Evolutionary conservation across 2,888 invertebrate genomes (phyloP), one percentile per base, ranked within the genome.

Genomic region (Exocentrus adspersus): DNA sequence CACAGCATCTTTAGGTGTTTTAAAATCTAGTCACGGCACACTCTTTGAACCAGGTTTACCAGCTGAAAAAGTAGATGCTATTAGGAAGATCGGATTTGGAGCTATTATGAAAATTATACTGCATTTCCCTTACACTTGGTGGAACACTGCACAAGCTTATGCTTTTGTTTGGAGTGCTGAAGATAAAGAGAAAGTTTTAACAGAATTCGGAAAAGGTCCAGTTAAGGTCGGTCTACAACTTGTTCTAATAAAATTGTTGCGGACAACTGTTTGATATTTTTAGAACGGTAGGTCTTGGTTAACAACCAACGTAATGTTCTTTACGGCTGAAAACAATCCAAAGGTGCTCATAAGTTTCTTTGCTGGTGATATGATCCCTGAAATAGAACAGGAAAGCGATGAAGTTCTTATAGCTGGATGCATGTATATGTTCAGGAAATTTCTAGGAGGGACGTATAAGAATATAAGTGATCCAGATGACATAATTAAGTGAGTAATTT

Each of bases 291-390:
- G 24, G 21, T 46, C 57, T n/a, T 57, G 71, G 71, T 24, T 71
- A 12, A 69, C 65, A 6, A 46, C 60, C 12, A 51, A 67, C 6
- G 48, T 37, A 16, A 46, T 10, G n/a, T 21, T 71, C 1, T n/a
- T 50, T 1, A 42, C 60, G 1, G 69, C 62, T 14, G 64, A 65
- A 20, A 60, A 65, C 20, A 87, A 89, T 72, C 86, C 88, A 0
- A 84, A 85, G 32, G 82, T 89, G 3, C 76, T 92, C 9, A 85
- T 87, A 53, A 89, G 86, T 0, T 92, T 92, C 91, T 83, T 91
- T 16, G 84, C 85, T 50, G 90, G 91, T 4, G 81, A 84, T 16
- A 85, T 86, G 68, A 88, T 90, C 2, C 84, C 86, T 60, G 78
- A 85, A 51, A 86, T 90, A 82, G 92, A 92, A 78, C 80, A 78